These are phyloP conservation scores for Cherax quadricarinatus DNA, from an alignment of 1,140 invertebrate species.

Conservation along the genomic window DNA sequence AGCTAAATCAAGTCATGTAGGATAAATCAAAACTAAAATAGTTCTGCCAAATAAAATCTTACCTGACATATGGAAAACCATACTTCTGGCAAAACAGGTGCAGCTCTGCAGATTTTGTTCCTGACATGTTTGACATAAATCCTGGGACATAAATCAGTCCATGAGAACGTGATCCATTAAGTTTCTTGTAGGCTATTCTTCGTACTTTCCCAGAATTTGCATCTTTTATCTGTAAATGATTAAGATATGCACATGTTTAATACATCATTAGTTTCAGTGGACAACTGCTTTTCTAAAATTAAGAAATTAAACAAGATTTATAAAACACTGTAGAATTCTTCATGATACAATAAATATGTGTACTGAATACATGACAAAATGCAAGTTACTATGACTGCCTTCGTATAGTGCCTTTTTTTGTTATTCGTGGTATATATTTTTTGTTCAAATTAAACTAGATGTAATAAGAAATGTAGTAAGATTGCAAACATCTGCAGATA, in stretches of 20 bases:
- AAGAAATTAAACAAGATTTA: too few species aligned
- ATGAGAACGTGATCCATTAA: neutral
- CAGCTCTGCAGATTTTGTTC: slow-evolving; percentile 5
- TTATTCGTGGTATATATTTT: too few species aligned
- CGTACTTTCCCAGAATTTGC: slow-evolving; percentile 18
- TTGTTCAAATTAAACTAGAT: too few species aligned
- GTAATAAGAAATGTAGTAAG: too few species aligned
- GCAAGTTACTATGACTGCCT: too few species aligned
- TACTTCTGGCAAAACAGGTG: slow-evolving; percentile 32
- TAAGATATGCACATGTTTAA: neutral
- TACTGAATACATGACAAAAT: too few species aligned
- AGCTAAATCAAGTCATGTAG: too few species aligned
- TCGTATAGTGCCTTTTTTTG: too few species aligned
- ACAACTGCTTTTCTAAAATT: neutral
- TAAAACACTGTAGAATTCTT: too few species aligned
- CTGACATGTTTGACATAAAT: slow-evolving; percentile 42
- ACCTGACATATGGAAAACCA: slow-evolving; percentile 52
- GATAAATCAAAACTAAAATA: too few species aligned
- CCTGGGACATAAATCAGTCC: slow-evolving; percentile 40
- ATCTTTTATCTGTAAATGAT: slow-evolving; percentile 11
- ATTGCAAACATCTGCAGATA: too few species aligned
- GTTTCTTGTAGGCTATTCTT: slow-evolving; percentile 17
- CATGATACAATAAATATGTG: too few species aligned
- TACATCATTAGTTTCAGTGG: neutral
- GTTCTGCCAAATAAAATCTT: neutral